A percentile compares a stretch with the other conserved stretches of the same genome.
These are phyloP conservation scores for Sceloporus tristichus DNA, from an alignment of 2,113 vertebrate genomes.

Conservation along the genomic window DNA sequence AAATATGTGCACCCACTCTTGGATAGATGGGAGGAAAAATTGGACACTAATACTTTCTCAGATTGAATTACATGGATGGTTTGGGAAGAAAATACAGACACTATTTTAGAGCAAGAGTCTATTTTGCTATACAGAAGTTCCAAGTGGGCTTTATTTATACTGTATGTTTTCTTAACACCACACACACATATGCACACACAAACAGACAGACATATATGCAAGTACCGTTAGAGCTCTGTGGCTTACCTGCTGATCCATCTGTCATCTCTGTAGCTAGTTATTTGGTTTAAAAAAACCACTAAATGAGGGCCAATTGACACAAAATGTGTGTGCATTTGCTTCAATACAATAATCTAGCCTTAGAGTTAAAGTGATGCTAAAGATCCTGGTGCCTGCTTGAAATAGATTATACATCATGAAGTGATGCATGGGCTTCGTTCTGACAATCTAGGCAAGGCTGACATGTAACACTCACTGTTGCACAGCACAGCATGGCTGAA, in stretches of 20 bases:
- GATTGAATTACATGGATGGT: conserved; percentile 20
- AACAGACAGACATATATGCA: too few relatives aligned
- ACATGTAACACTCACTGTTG: too few relatives aligned
- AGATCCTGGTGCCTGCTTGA: not conserved
- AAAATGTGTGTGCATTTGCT: not conserved
- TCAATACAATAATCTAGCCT: not conserved
- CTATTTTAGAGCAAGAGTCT: conserved; percentile 28
- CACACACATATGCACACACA: too few relatives aligned
- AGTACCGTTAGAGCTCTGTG: not conserved
- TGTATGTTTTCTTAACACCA: conserved; percentile 10
- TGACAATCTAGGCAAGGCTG: not conserved
- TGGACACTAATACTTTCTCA: conserved; percentile 1
- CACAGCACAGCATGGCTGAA: not conserved
- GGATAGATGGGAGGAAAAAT: not conserved
- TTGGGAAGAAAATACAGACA: conserved; percentile 21
- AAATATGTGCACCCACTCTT: not conserved
- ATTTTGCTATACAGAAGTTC: conserved; percentile 14
- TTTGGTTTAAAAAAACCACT: conserved; percentile 12
- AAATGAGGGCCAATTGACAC: conserved; percentile 4
- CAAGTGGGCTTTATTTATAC: conserved; percentile 20
- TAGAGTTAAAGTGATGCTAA: conserved; percentile 1
- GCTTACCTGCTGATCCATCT: conserved; percentile 28
- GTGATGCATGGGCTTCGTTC: not conserved
- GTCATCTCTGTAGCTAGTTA: not conserved
- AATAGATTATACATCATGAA: not conserved